phyloP scores from a whole-genome alignment of 2,113 vertebrate genomes.

The Melierax canorus region DNA sequence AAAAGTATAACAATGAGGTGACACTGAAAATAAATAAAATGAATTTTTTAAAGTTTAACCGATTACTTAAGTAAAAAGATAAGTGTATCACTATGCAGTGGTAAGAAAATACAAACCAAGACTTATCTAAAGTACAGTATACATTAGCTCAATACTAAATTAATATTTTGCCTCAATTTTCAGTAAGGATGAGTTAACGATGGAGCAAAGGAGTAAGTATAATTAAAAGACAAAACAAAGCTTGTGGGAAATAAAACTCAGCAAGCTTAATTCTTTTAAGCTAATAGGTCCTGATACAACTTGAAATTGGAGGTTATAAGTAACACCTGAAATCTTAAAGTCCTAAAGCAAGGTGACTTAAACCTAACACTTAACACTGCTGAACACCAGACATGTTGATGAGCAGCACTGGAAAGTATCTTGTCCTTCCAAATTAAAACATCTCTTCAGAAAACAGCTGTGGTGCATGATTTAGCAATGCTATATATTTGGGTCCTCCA shows the following conservation, averaged over 20 bases:
- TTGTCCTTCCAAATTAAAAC: background rate
- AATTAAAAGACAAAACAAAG: background rate
- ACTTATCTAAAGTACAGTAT: background rate
- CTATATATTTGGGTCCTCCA: background rate
- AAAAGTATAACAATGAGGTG: background rate
- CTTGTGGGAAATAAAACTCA: background rate
- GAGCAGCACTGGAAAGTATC: background rate
- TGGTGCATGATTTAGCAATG: background rate
- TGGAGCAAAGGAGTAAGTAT: background rate
- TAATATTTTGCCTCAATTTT: background rate
- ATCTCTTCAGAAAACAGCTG: background rate
- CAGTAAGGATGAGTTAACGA: background rate
- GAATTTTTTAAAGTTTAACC: background rate
- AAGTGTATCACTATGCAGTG: background rate
- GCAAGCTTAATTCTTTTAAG: background rate
- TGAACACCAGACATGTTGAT: background rate
- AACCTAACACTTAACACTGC: background rate
- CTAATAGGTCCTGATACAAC: background rate
- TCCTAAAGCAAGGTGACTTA: background rate
- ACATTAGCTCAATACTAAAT: background rate
- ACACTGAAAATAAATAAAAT: background rate
- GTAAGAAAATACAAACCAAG: background rate
- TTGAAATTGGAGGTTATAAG: background rate
- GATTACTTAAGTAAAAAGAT: background rate
- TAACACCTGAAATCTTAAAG: background rate